Evolutionary conservation across 2,797 vertebrate genomes (phyloP).

Genomic region (Eulemur mongoz): DNA sequence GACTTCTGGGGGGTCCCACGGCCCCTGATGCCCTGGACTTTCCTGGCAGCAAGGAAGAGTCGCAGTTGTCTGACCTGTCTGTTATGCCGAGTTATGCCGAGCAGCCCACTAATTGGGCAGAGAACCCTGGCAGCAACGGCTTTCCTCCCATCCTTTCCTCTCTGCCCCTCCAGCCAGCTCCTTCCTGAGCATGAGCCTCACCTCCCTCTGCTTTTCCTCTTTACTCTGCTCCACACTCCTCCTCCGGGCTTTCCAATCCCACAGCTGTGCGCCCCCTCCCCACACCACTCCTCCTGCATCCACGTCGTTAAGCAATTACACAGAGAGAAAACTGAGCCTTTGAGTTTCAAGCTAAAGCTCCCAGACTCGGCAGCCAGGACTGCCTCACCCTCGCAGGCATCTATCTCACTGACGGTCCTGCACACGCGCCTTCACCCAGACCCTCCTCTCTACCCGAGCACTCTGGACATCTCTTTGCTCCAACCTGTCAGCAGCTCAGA

Average conservation of each 20-base stretch:
- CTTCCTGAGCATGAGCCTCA: neutral
- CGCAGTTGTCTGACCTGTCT: conserved; percentile 17
- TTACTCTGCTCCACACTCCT: conserved; percentile 55
- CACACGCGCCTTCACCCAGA: neutral
- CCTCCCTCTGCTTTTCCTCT: neutral
- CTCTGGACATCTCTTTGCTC: conserved; percentile 38
- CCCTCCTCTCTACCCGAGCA: neutral
- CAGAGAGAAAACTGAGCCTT: conserved; percentile 58
- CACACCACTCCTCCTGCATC: conserved; percentile 41
- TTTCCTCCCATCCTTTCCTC: neutral
- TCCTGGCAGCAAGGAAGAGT: neutral
- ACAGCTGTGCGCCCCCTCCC: conserved; percentile 59
- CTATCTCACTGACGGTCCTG: neutral
- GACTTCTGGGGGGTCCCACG: neutral
- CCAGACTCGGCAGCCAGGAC: conserved; percentile 34
- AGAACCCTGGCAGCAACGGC: neutral
- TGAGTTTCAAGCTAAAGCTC: conserved; percentile 57
- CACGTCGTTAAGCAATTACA: conserved; percentile 43
- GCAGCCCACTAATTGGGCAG: neutral
- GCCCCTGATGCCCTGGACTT: neutral
- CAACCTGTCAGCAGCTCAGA: neutral
- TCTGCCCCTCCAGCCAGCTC: conserved; percentile 24
- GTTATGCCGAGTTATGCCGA: conserved; percentile 11
- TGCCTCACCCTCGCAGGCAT: neutral
- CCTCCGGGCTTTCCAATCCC: conserved; percentile 56